Evolutionary conservation across 2,888 invertebrate species (phyloP).

Genomic region (Smittia aterrima): DNA sequence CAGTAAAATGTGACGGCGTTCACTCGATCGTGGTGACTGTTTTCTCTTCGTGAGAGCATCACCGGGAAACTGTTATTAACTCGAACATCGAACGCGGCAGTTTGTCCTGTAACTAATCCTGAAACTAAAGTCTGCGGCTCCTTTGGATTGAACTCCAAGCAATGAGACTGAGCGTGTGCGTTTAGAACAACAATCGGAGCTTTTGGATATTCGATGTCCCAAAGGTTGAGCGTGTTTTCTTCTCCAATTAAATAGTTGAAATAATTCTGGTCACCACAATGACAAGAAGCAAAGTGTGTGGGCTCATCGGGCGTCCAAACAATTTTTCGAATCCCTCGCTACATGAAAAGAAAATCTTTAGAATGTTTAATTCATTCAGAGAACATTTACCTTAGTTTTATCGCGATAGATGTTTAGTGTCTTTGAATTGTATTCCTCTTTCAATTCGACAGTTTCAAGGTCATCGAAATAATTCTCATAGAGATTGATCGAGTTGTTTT

Average conservation of each 20-base stretch:
- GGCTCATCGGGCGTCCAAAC: constrained; percentile 26
- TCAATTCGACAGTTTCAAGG: constrained; percentile 56
- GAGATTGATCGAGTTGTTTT: constrained; percentile 79
- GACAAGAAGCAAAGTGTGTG: constrained; percentile 8
- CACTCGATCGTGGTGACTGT: constrained; percentile 14
- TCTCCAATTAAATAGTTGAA: constrained; percentile 28
- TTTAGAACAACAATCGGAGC: constrained; percentile 49
- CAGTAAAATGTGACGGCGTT: constrained; percentile 37
- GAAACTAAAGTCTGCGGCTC: constrained; percentile 50
- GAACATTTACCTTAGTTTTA: constrained; percentile 35
- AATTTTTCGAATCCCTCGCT: not conserved
- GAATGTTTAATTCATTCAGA: no score
- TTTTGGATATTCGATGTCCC: constrained; percentile 49
- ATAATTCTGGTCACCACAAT: constrained; percentile 15
- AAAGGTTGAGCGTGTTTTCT: not conserved
- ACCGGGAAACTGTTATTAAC: not conserved
- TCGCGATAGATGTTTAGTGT: constrained; percentile 70
- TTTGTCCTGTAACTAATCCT: constrained; percentile 51
- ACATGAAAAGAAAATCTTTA: not conserved
- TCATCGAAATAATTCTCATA: constrained; percentile 72
- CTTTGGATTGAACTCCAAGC: constrained; percentile 51
- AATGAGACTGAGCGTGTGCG: constrained; percentile 49
- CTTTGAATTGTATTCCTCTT: constrained; percentile 59
- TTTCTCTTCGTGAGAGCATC: constrained; percentile 15
- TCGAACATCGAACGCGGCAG: constrained; percentile 42